Base-by-base conservation (phyloP, 2,888 invertebrate genomes). In the Xanthia togata region DNA sequence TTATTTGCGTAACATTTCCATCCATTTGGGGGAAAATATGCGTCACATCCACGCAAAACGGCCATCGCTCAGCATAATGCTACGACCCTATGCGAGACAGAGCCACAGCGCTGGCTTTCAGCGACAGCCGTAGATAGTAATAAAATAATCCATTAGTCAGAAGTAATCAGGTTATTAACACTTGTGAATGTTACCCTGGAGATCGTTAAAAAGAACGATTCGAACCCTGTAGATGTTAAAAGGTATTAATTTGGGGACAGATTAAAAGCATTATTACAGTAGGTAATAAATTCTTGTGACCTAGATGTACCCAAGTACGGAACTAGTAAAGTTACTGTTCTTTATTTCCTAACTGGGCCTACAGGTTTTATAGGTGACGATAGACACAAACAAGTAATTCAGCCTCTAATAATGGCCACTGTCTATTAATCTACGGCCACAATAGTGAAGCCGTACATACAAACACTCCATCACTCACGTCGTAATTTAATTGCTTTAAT, bases 401-500 rank as follows among this genome's bases (percentile, higher is more conserved):
- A 72, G 50, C 53, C 31, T 31, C 59, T 70, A 57, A 81, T 79
- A 84, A 82, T 73, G 70, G 68, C 50, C 78, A 62, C 77, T 62
- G 76, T 72, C 76, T 87, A 80, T 84, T 79, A 84, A 82, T 87
- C 73, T 70, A 74, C 57, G 55, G 50, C 59, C 70, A 84, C 88
- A 89, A 89, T 88, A 68, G 83, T 82, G 50, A 60, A 74, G 64
- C 47, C 50, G 83, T 85, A 86, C 87, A 88, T 70, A 87, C 77
- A 86, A 89, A 89, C 89, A 91, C 89, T 91, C 89, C 89, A 92
- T 92, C 91, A 91, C 87, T 92, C 91, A 89, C 81, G 89, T 87
- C 89, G 82, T 89, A 88, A 90, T 91, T 91, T 92, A 92, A 93
- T 93, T 91, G 92, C 91, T 93, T 92, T 90, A 91, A 92, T 92